Base-by-base conservation (phyloP, 2,888 invertebrate genomes). In the Horisme vitalbata region DNA sequence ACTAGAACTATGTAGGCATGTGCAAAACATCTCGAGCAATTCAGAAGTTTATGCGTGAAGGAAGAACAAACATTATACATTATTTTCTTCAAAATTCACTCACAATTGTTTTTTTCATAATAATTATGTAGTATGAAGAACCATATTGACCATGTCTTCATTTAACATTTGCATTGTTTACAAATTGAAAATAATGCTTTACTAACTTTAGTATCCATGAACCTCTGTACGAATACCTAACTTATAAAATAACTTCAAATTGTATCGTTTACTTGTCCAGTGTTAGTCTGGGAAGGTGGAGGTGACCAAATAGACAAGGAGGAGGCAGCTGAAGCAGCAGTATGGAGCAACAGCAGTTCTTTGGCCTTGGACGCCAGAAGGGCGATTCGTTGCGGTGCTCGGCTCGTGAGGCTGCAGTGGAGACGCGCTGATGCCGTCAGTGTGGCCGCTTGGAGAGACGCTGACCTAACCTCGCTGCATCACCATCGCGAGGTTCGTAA, bases 271-370 rank as follows among this genome's bases (percentile, higher is more conserved):
- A 11, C 8, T 5, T 24, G 5, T 24, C 8, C 61, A 89, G 89
- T 89, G 5, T 50, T 87, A 55, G 84, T 89, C 4, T 88, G 89
- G 88, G 89, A 89, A 63, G 86, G 87, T 0, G 86, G 88, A 59
- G 87, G 87, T 65, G 78, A 76, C 3, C 64, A 63, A 5, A 71
- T 69, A 0, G 66, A 55, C 2, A 66, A 58, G 1, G 81, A 83
- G 7, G 82, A 84, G 45, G 75, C 76, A 0, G 82, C 86, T 0
- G 88, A 90, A 55, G 75, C 83, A 0, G 89, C 89, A 0, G 75
- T 89, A 6, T 90, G 90, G 90, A 89, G 89, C 50, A 90, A 90
- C 63, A 88, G 88, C 59, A 86, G 83, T 10, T 76, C 87, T 1
- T 54, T 90, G 4, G 88, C 88, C 0, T 38, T 90, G 10, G 90